phyloP scores from a whole-genome alignment of 2,797 vertebrate genomes.

The Calcarius lapponicus region DNA sequence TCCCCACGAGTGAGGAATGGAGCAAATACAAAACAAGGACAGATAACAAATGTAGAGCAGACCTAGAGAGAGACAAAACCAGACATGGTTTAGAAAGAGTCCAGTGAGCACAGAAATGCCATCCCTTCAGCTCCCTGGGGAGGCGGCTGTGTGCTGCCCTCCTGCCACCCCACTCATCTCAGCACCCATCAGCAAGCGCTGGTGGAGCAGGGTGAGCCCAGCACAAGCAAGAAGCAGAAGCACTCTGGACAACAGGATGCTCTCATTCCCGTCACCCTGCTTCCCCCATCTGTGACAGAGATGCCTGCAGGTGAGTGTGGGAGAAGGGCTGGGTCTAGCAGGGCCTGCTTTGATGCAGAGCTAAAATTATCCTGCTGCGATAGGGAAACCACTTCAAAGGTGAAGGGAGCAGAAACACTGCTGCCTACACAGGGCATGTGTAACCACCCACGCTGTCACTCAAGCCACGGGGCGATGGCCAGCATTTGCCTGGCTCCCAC shows the following conservation, averaged over 20 bases:
- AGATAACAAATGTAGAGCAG: conserved; percentile 19
- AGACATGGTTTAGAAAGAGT: not conserved
- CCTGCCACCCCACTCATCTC: not conserved
- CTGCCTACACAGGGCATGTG: accelerated
- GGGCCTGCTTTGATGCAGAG: not conserved
- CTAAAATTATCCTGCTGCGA: accelerated
- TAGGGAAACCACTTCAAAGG: not conserved
- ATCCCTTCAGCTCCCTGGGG: not conserved
- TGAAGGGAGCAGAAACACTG: not conserved
- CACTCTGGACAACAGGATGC: accelerated
- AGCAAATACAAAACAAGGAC: conserved; percentile 50
- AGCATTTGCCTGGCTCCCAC: not conserved
- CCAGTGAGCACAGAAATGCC: accelerated
- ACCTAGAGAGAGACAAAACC: conserved; percentile 54
- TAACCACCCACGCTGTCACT: accelerated
- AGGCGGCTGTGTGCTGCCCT: not conserved
- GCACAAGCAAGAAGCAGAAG: not conserved
- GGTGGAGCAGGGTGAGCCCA: not conserved
- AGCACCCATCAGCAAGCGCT: accelerated
- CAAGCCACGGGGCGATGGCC: accelerated
- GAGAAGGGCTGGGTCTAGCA: not conserved
- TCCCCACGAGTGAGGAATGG: not conserved
- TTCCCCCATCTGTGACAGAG: not conserved
- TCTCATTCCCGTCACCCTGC: not conserved
- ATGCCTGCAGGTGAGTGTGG: accelerated